These are phyloP conservation scores for Drosophila albomicans DNA, from an alignment of 1,140 invertebrate genomes.

Conservation along the genomic window DNA sequence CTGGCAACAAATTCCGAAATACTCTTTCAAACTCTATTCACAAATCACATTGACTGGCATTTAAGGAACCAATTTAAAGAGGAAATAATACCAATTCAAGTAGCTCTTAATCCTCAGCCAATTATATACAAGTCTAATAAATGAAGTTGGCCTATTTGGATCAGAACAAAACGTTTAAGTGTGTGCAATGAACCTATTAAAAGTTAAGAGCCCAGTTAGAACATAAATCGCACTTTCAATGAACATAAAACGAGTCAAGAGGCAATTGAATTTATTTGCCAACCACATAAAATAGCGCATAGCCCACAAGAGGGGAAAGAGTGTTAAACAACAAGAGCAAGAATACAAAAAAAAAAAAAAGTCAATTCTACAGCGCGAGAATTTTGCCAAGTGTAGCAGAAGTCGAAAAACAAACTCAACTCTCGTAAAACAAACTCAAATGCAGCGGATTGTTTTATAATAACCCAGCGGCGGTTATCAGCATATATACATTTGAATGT, in stretches of 20 bases:
- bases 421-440: slow-evolving; percentile 62
- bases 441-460: slow-evolving; percentile 59
- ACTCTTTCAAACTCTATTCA: slow-evolving; percentile 5
- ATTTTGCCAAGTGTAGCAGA: slow-evolving; percentile 63
- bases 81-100: slow-evolving; percentile 3
- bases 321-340: background rate
- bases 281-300: background rate
- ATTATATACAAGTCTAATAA: background rate
- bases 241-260: background rate
- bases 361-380: slow-evolving; percentile 36
- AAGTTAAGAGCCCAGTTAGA: background rate
- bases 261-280: background rate
- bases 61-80: slow-evolving; percentile 14
- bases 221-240: background rate
- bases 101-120: too few relatives aligned
- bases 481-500: slow-evolving; percentile 41
- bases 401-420: slow-evolving; percentile 65
- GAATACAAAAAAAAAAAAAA: slow-evolving; percentile 7
- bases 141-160: background rate
- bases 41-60: background rate
- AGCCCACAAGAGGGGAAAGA: background rate
- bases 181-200: background rate
- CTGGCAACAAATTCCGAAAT: background rate
- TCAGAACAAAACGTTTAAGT: background rate
- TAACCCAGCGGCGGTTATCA: slow-evolving; percentile 56